Evolutionary conservation across 2,888 invertebrate genomes (phyloP).

Genomic region (Drosophila limbata): DNA sequence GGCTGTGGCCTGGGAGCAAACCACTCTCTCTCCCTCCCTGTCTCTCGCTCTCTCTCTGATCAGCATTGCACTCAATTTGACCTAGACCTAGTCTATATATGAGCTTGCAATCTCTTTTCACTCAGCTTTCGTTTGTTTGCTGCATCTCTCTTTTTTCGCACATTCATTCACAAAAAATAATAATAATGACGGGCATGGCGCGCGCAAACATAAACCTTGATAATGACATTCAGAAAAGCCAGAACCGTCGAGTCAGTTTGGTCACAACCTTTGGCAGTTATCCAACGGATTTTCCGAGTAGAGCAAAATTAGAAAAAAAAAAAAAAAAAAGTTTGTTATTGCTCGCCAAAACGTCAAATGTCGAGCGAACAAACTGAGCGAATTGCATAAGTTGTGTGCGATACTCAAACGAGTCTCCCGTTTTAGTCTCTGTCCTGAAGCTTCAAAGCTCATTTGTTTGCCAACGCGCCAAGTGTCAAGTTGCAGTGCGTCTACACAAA

Average conservation of each 20-base stretch:
- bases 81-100: conserved; percentile 45
- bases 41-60: conserved; percentile 41
- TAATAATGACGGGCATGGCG: conserved; percentile 40
- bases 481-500: conserved; percentile 50
- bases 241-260: conserved; percentile 40
- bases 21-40: too few relatives aligned
- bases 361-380: conserved; percentile 64
- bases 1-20: too few relatives aligned
- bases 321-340: not conserved
- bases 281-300: conserved; percentile 63
- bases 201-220: conserved; percentile 68
- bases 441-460: conserved; percentile 69
- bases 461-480: conserved; percentile 62
- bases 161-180: conserved; percentile 67
- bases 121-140: conserved; percentile 19
- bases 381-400: conserved; percentile 73
- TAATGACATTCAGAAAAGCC: conserved; percentile 73
- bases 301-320: conserved; percentile 43
- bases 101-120: conserved; percentile 18
- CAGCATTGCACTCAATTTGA: conserved; percentile 32
- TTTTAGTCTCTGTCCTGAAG: conserved; percentile 44
- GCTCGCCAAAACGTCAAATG: conserved; percentile 74
- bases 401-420: conserved; percentile 37
- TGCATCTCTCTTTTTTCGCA: conserved; percentile 21
- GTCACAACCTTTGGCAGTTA: conserved; percentile 74